Evolutionary conservation across 2,888 invertebrate species (phyloP).

Genomic region (Lottia gigantea): DNA sequence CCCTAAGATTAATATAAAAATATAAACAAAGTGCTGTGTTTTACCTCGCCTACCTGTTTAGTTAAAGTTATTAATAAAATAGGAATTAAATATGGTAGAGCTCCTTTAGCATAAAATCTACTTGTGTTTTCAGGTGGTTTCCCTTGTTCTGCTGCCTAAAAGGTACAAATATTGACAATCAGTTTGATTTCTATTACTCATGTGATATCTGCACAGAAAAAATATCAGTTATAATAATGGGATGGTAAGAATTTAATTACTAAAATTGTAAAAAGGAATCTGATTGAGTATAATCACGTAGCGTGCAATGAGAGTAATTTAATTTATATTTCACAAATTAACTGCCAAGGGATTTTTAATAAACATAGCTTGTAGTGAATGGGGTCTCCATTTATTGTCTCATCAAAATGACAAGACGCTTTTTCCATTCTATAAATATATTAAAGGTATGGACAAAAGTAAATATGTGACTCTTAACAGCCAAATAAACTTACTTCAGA

Average conservation of each 20-base stretch:
- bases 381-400: too few relatives aligned
- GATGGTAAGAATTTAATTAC: too few relatives aligned
- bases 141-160: conserved; percentile 86
- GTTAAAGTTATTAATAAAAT: conserved; percentile 93
- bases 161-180: conserved; percentile 1
- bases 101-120: conserved; percentile 97
- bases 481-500: conserved; percentile 74
- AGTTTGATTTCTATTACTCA: too few relatives aligned
- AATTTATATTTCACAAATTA: too few relatives aligned
- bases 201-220: too few relatives aligned
- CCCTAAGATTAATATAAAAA: too few relatives aligned
- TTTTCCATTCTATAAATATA: too few relatives aligned
- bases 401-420: too few relatives aligned
- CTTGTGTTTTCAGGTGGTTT: conserved; percentile 93
- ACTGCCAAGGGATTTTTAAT: too few relatives aligned
- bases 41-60: conserved; percentile 77
- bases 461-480: background rate
- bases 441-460: too few relatives aligned
- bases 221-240: too few relatives aligned
- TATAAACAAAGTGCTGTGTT: background rate
- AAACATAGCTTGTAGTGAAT: background rate
- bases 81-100: conserved; percentile 92
- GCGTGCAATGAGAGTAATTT: background rate
- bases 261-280: too few relatives aligned
- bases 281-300: background rate